Percentiles rank a stretch among this genome's conserved stretches.
Conservation (phyloP, 2,113 vertebrate species). For the Herpetotheres cachinnans region DNA sequence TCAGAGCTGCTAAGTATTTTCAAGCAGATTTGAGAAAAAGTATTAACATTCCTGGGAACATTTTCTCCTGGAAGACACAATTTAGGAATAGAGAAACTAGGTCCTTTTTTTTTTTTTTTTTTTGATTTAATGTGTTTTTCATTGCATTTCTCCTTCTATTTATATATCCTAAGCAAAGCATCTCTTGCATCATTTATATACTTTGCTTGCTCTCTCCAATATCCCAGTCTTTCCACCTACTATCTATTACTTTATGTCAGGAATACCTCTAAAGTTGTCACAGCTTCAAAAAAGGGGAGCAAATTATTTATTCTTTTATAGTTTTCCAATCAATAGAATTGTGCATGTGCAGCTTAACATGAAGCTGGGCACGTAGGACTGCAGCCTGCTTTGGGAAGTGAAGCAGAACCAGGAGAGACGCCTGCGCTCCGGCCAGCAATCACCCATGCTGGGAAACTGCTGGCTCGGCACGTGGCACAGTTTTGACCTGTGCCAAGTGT, state of each 20-base stretch:
- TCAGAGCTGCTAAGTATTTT: not conserved
- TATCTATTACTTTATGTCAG: not conserved
- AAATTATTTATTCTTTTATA: not conserved
- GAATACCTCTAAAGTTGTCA: not conserved
- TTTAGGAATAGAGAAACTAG: not conserved
- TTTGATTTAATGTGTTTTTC: not conserved
- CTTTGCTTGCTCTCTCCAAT: not conserved
- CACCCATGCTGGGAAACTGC: not conserved
- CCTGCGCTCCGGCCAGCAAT: not conserved
- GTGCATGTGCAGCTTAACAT: not conserved
- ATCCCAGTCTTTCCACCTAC: not conserved
- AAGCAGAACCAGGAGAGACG: not conserved
- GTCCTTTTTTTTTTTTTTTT: not conserved
- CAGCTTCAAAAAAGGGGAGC: not conserved
- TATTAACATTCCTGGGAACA: not conserved
- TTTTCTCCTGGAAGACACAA: not conserved
- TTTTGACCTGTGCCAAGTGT: constrained; percentile 36
- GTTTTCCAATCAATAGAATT: not conserved
- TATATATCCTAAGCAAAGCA: not conserved
- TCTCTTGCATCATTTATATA: constrained; percentile 10
- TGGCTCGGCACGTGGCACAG: not conserved
- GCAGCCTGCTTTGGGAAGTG: not conserved
- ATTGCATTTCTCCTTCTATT: not conserved
- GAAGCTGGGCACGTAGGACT: not conserved
- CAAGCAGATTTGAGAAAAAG: not conserved